These are phyloP conservation scores for Plutomurus gul DNA, from an alignment of 1,140 invertebrate species.

Conservation along the genomic window DNA sequence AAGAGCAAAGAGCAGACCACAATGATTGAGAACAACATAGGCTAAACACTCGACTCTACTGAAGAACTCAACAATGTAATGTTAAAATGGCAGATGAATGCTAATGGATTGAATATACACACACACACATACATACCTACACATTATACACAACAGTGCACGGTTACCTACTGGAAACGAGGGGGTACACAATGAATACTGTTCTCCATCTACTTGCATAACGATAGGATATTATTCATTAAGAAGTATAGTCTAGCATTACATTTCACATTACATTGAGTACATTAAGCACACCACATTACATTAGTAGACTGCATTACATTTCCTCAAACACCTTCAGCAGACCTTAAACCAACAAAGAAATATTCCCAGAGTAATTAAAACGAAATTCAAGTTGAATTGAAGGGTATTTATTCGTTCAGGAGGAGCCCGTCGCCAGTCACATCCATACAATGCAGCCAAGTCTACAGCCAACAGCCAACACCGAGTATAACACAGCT, in stretches of 20 bases:
- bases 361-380: conserved; percentile 24
- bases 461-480: not conserved
- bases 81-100: not conserved
- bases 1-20: not conserved
- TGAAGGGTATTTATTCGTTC: not conserved
- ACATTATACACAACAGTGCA: too few species aligned
- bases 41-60: not conserved
- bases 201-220: too few species aligned
- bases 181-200: too few species aligned
- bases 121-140: too few species aligned
- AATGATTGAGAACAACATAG: conserved; percentile 12
- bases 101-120: not conserved
- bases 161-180: too few species aligned
- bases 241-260: not conserved
- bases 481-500: too few species aligned
- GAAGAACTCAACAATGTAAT: not conserved
- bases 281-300: not conserved
- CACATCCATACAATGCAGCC: not conserved
- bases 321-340: conserved; percentile 19
- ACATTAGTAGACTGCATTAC: not conserved
- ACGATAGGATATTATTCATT: conserved; percentile 7
- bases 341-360: conserved; percentile 15
- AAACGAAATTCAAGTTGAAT: conserved; percentile 9
- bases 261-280: conserved; percentile 2
- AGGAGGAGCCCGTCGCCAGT: not conserved